These are phyloP conservation scores for Danaus melanippus DNA, from an alignment of 1,140 invertebrate genomes.

Conservation along the genomic window DNA sequence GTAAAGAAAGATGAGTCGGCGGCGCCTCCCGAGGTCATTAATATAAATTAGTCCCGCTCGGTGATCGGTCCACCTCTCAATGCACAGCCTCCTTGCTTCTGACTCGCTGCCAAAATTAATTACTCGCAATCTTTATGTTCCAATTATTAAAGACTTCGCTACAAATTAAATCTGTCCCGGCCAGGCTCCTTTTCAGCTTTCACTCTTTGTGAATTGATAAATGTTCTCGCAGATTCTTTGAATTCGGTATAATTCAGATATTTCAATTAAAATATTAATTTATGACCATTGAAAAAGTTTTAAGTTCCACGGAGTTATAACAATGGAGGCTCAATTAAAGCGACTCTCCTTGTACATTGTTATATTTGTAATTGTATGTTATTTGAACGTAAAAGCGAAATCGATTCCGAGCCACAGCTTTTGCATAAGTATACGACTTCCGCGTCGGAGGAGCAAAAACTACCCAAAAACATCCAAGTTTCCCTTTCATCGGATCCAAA, in stretches of 20 bases:
- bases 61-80: constrained; percentile 46
- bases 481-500: constrained; percentile 68
- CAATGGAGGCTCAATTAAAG: constrained; percentile 47
- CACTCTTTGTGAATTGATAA: constrained; percentile 71
- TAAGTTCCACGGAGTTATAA: constrained; percentile 26
- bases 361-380: constrained; percentile 63
- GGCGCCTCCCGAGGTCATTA: constrained; percentile 62
- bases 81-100: constrained; percentile 63
- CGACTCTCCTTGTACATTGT: constrained; percentile 33
- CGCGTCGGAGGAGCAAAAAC: constrained; percentile 63
- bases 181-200: constrained; percentile 68
- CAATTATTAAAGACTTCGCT: constrained; percentile 72
- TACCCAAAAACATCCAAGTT: constrained; percentile 63
- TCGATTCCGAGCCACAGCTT: constrained; percentile 58
- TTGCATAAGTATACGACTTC: constrained; percentile 67
- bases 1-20: constrained; percentile 41
- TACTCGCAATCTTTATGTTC: constrained; percentile 72
- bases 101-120: constrained; percentile 71
- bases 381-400: constrained; percentile 61
- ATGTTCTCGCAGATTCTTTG: constrained; percentile 65
- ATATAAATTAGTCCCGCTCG: constrained; percentile 68
- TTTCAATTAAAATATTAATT: constrained; percentile 64
- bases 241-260: constrained; percentile 61
- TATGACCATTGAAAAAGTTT: constrained; percentile 30
- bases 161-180: constrained; percentile 72